Evolutionary conservation across 2,113 vertebrate genomes (phyloP).

Genomic region (Rhadina sibilatrix): DNA sequence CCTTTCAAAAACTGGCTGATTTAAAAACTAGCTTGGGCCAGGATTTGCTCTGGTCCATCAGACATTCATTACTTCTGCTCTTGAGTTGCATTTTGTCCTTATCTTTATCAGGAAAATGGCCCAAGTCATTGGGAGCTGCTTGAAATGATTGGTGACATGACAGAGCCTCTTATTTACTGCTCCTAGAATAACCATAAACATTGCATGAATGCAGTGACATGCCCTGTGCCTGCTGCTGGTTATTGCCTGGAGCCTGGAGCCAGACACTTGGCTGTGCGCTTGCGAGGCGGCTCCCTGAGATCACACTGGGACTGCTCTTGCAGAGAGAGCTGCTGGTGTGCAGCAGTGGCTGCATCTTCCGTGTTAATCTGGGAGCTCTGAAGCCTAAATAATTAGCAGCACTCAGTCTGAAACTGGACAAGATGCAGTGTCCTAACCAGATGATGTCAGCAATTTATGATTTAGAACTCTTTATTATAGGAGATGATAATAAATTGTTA

Average conservation of each 20-base stretch:
- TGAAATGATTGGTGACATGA: background rate
- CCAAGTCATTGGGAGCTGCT: background rate
- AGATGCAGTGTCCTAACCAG: background rate
- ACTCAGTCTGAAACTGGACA: background rate
- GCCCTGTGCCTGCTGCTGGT: background rate
- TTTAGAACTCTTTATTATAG: background rate
- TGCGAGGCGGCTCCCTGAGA: background rate
- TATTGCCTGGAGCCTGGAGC: background rate
- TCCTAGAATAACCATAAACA: background rate
- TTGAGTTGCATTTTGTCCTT: background rate
- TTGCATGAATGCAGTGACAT: background rate
- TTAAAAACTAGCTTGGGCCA: background rate
- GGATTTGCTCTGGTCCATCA: conserved; percentile 21
- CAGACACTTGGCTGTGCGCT: background rate
- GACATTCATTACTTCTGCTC: background rate
- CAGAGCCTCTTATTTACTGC: background rate
- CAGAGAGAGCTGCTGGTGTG: background rate
- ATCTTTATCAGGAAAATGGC: background rate
- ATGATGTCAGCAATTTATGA: background rate
- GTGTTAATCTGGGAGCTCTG: background rate
- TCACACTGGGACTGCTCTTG: background rate
- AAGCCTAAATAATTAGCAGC: background rate
- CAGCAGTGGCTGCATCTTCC: background rate
- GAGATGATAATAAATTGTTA: background rate
- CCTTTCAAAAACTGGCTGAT: background rate